Base-by-base conservation (phyloP, 2,888 invertebrate genomes). In the Tipula confusa region DNA sequence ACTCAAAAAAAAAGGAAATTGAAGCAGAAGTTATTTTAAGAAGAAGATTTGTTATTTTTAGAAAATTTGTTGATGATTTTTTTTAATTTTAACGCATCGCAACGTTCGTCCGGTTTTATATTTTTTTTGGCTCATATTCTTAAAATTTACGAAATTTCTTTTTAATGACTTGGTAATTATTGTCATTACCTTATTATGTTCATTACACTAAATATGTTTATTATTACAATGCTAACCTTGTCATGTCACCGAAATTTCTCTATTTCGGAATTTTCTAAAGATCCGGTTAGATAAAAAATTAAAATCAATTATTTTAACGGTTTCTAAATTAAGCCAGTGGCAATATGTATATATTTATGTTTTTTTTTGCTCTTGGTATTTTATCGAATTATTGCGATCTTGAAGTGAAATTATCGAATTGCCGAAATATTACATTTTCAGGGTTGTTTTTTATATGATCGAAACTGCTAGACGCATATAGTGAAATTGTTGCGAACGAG, bases 1-100 rank as follows among this genome's bases (percentile, higher is more conserved):
- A 80, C 31, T 80, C 80, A 80, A 80, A 80, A 80, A 79, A 80
- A 80, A 80, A 80, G 80, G 80, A 80, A 80, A 80, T 80, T 80
- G 80, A 80, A 80, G 31, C 29, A 29, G 15, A 80, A 29, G 80
- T 80, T 80, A 80, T 80, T 80, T 80, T 80, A 80, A 80, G 80
- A 80, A 31, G 29, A 29, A 31, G 29, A 29, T 80, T 80, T 80
- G 80, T 80, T 80, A 31, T 80, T 80, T 80, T 80, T 31, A 80
- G 80, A 80, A 29, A 29, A 29, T 80, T 80, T 80, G 29, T 80
- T 29, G 80, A 80, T 80, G 80, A 80, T 80, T 80, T 80, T 79
- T n/a, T n/a, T n/a, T n/a, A n/a, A n/a, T n/a, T n/a, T 80, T 29
- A 80, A 80, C 29, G 80, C 31, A 80, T 80, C 31, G 80, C 13